A percentile compares a stretch with the other conserved stretches of the same genome.
Conservation (phyloP, 2,797 vertebrate species). For the Poliocrania exsul region DNA sequence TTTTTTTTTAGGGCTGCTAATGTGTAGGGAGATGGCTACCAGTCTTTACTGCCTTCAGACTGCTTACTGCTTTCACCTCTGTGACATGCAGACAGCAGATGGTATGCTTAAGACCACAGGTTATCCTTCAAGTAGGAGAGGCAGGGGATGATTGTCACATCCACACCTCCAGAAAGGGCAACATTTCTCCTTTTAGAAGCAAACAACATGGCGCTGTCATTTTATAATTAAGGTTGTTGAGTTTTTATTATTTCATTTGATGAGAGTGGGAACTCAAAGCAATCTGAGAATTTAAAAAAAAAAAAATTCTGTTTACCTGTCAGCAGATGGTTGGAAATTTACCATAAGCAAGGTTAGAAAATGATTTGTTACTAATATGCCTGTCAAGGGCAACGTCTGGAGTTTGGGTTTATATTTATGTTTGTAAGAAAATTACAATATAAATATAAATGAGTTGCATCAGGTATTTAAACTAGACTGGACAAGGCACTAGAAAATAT, state of each 20-base stretch:
- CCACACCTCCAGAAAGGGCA: neutral
- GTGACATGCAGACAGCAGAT: neutral
- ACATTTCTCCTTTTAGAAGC: constrained; percentile 22
- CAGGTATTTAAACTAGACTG: constrained; percentile 58
- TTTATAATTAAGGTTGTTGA: constrained; percentile 2
- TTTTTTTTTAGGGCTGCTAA: neutral
- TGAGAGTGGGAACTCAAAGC: constrained; percentile 8
- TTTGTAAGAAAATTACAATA: constrained; percentile 69
- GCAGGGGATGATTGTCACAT: constrained; percentile 9
- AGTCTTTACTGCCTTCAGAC: neutral
- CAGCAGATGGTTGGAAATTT: constrained; percentile 63
- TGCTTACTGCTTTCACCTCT: neutral
- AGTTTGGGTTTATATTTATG: constrained; percentile 73
- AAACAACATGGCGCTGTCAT: neutral
- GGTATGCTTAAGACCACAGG: constrained; percentile 11
- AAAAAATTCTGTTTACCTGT: constrained; percentile 35
- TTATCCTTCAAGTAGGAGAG: neutral
- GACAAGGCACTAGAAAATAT: constrained; percentile 53
- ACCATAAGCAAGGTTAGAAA: constrained; percentile 69
- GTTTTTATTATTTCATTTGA: neutral
- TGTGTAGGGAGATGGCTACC: neutral
- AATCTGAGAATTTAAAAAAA: neutral
- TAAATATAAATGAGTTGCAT: constrained; percentile 71
- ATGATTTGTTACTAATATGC: constrained; percentile 68
- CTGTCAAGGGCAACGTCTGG: constrained; percentile 69